Evolutionary conservation across 2,113 vertebrate species (phyloP).

Genomic region (Nettapus auritus): DNA sequence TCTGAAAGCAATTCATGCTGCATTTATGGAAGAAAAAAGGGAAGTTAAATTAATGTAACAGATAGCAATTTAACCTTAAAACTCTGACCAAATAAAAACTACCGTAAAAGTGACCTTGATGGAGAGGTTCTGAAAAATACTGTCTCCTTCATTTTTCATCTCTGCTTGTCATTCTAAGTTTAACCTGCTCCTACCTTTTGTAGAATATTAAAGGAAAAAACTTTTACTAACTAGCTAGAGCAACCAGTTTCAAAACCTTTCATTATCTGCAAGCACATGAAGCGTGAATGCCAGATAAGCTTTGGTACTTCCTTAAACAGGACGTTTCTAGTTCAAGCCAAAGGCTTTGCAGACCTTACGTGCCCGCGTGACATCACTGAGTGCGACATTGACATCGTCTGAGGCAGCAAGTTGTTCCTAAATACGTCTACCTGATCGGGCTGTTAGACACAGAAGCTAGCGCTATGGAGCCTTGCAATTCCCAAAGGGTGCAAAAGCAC

Average conservation of each 20-base stretch:
- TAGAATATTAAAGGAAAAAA: background rate
- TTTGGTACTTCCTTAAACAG: background rate
- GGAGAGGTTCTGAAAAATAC: background rate
- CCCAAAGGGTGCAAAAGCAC: background rate
- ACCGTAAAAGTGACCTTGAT: background rate
- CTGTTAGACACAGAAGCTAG: background rate
- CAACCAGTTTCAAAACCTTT: background rate
- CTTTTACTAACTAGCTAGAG: background rate
- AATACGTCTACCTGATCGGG: accelerated
- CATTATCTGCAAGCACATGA: background rate
- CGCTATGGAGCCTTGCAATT: accelerated
- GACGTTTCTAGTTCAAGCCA: background rate
- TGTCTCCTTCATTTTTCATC: background rate
- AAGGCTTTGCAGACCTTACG: background rate
- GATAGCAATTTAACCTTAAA: background rate
- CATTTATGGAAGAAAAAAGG: background rate
- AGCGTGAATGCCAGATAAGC: background rate
- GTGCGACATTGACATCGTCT: too few relatives aligned
- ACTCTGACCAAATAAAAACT: background rate
- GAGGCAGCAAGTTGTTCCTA: background rate
- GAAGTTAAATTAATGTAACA: background rate
- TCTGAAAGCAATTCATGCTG: background rate
- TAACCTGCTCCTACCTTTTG: background rate
- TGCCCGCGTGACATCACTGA: background rate
- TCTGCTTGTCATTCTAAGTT: background rate